Conservation (phyloP, 2,113 vertebrate genomes). For the Tauraco erythrolophus region DNA sequence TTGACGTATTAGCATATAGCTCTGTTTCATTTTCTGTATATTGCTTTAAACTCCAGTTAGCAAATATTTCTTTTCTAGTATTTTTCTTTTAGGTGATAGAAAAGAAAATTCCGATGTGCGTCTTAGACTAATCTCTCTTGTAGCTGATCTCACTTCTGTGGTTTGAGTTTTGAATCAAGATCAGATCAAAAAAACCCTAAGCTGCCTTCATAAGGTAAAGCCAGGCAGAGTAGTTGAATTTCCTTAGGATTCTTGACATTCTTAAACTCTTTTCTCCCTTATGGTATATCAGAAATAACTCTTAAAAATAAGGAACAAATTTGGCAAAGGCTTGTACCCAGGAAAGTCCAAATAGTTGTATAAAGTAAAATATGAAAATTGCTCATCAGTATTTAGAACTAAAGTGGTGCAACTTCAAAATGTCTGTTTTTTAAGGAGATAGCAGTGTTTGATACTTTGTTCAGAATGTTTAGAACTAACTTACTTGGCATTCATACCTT, state of each 20-base stretch:
- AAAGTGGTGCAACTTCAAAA: neutral
- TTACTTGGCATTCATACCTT: neutral
- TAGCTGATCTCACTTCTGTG: neutral
- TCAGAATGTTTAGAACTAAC: neutral
- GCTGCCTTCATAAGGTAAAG: neutral
- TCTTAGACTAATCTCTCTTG: neutral
- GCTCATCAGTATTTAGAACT: neutral
- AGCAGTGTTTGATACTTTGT: neutral
- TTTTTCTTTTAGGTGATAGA: neutral
- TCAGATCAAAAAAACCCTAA: neutral
- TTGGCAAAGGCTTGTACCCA: neutral
- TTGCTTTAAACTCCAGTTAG: neutral
- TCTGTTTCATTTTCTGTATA: neutral
- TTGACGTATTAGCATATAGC: neutral
- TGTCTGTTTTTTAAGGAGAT: neutral
- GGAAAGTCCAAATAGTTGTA: neutral
- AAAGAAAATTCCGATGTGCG: neutral
- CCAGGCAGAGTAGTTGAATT: neutral
- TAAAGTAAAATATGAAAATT: neutral
- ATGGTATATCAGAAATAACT: neutral
- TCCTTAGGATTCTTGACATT: neutral
- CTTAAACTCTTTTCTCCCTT: neutral
- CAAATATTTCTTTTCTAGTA: neutral
- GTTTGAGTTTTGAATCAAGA: neutral
- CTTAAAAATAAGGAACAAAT: neutral